Base-by-base conservation (phyloP, 2,113 vertebrate genomes). In the Xenopus laevis region DNA sequence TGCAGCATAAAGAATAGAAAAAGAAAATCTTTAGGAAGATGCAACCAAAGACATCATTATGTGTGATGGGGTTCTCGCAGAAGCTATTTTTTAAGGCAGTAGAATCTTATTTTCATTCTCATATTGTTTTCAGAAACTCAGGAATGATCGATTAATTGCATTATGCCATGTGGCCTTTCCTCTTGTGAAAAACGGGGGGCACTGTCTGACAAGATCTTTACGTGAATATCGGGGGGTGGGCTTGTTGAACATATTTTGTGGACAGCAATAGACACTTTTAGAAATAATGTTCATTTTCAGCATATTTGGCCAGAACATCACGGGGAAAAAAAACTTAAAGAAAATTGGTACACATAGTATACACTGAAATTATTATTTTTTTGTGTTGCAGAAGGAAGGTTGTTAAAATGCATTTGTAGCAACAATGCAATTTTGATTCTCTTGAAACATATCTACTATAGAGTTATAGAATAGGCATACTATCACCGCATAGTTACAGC, bases 61-160 rank as follows among this genome's bases (percentile, higher is more conserved):
- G 79, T 81, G 79, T 83, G 80, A 88, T 84, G 79, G 79, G 44
- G 80, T 83, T 86, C 80, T 85, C 85, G 84, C 85, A 87, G 86
- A 87, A 89, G 79, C 85, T 84, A 82, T 79, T 86, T 74, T 86
- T 90, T 92, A 86, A 86, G 85, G 83, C 79, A 86, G 84, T 88
- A 91, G 78, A 89, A 79, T 86, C 78, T 85, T 92, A 90, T 89
- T 84, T 77, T 89, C 89, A 86, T 78, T 74, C 87, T 77, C 33
- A 40, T 40, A 69, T 90, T 89, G 83, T 75, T 89, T 89, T 92
- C 86, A 89, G 90, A 94, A 93, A 91, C 95, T 96, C 94, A 96
- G 95, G 95, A 96, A 94, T 85, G 74, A 87, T 93, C 82, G 87
- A 89, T 84, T 88, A 88, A 89, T 93, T 84, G 87, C 79, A 79